phyloP scores from a whole-genome alignment of 2,888 invertebrate species.

The Leptopilina drosophilae region DNA sequence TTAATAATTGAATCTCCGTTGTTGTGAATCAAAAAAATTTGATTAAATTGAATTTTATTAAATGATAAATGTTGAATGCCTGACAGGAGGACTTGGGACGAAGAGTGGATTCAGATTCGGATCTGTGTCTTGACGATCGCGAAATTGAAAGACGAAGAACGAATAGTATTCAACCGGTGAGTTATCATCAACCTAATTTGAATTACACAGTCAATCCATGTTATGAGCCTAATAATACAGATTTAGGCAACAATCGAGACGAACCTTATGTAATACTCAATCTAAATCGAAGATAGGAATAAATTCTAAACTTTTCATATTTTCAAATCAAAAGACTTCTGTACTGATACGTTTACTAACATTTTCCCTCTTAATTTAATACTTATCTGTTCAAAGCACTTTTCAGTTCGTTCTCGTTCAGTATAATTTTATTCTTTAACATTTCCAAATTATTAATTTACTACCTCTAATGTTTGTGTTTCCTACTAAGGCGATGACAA shows the following conservation, averaged over 20 bases:
- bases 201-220: slow-evolving; percentile 76
- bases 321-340: slow-evolving; percentile 10
- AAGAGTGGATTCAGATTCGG: slow-evolving; percentile 92
- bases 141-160: slow-evolving; percentile 73
- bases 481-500: slow-evolving; percentile 52
- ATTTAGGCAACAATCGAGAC: slow-evolving; percentile 69
- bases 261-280: slow-evolving; percentile 76
- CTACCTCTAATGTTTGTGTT: slow-evolving; percentile 48
- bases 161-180: slow-evolving; percentile 75
- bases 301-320: slow-evolving; percentile 37
- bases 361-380: not conserved
- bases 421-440: not conserved
- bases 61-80: slow-evolving; percentile 38
- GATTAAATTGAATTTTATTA: too few species aligned
- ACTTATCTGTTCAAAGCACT: slow-evolving; percentile 1
- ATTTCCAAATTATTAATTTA: slow-evolving; percentile 17
- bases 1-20: too few species aligned
- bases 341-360: slow-evolving; percentile 20
- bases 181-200: slow-evolving; percentile 76
- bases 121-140: slow-evolving; percentile 89
- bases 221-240: slow-evolving; percentile 74
- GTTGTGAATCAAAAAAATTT: too few species aligned
- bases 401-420: not conserved
- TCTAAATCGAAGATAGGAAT: slow-evolving; percentile 72
- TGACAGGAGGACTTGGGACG: slow-evolving; percentile 83